Percentiles rank a stretch among this genome's conserved stretches.
Evolutionary conservation across 2,888 invertebrate genomes (phyloP).

Genomic region (Calliopum simillimum): DNA sequence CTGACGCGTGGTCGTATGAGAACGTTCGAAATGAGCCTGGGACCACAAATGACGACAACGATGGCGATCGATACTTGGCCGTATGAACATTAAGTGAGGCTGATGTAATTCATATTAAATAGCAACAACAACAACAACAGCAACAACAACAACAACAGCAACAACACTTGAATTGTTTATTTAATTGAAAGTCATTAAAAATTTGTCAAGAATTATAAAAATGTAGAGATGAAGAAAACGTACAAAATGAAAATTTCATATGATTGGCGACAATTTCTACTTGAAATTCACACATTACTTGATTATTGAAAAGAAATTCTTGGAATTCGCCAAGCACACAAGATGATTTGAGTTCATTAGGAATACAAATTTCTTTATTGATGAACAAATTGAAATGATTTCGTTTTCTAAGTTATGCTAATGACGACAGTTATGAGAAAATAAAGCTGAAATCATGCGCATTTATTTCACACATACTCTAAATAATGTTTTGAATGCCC

Average conservation of each 20-base stretch:
- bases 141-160: slow-evolving; percentile 2
- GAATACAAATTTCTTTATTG: too few species aligned
- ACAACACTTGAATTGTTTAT: slow-evolving; percentile 23
- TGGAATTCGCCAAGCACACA: too few species aligned
- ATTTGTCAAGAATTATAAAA: slow-evolving; percentile 16
- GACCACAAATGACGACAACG: background rate
- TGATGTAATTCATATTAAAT: slow-evolving; percentile 20
- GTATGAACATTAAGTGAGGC: background rate
- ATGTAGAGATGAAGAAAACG: background rate
- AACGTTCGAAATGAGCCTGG: slow-evolving; percentile 10
- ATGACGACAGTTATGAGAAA: background rate
- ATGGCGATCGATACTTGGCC: background rate
- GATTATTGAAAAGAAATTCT: too few species aligned
- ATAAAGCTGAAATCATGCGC: too few species aligned
- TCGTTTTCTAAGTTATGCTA: too few species aligned
- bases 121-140: background rate
- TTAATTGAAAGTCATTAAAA: slow-evolving; percentile 34
- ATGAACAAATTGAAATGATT: too few species aligned
- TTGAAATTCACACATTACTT: too few species aligned
- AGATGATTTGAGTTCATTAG: too few species aligned
- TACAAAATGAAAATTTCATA: too few species aligned
- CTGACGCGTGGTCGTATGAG: background rate
- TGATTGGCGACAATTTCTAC: too few species aligned
- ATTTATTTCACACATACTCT: too few species aligned
- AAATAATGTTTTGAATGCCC: too few species aligned